Evolutionary conservation across 2,113 vertebrate genomes (phyloP).

Genomic region (Sylvia atricapilla): DNA sequence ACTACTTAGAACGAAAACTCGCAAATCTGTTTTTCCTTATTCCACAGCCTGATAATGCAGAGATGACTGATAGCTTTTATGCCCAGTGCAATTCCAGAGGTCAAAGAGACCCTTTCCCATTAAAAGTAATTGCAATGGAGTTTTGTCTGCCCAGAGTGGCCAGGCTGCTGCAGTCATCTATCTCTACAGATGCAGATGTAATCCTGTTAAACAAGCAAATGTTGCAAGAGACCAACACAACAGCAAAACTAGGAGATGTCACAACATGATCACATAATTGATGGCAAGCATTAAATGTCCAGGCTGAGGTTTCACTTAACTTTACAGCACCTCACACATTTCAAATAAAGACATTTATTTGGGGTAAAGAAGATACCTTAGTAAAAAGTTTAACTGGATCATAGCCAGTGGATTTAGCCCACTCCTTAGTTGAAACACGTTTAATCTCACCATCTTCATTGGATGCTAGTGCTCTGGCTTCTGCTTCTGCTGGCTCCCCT

Average conservation of each 20-base stretch:
- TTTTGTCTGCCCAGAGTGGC: background rate
- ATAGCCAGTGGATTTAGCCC: slow-evolving; percentile 94
- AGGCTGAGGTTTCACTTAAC: background rate
- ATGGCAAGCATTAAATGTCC: background rate
- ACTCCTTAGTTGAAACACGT: slow-evolving; percentile 92
- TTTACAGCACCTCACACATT: background rate
- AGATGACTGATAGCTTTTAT: background rate
- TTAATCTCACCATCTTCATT: slow-evolving; percentile 95
- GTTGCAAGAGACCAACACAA: background rate
- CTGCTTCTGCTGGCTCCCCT: slow-evolving; percentile 93
- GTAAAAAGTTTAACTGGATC: slow-evolving; percentile 93
- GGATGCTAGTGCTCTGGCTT: slow-evolving; percentile 85
- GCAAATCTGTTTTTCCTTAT: background rate
- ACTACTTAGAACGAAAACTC: background rate
- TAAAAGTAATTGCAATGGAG: background rate
- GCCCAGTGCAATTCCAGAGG: background rate
- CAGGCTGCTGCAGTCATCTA: background rate
- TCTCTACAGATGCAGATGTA: background rate
- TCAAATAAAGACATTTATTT: background rate
- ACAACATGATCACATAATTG: background rate
- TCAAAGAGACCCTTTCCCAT: background rate
- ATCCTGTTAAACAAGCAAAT: background rate
- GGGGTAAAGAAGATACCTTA: slow-evolving; percentile 78
- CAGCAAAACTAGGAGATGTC: background rate
- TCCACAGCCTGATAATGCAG: background rate